phyloP scores from a whole-genome alignment of 2,797 vertebrate genomes.

The Knipowitschia caucasica region DNA sequence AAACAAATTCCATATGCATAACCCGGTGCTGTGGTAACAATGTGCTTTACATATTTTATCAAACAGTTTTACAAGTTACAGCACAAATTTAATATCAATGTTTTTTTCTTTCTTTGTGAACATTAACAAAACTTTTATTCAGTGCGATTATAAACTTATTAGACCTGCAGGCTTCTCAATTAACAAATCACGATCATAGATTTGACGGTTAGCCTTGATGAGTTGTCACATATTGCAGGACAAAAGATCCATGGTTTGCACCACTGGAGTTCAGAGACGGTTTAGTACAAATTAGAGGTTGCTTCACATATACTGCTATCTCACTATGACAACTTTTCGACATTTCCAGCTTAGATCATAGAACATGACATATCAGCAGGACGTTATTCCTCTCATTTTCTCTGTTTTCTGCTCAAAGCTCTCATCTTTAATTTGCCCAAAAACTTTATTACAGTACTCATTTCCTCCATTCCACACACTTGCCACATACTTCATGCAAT shows the following conservation, averaged over 20 bases:
- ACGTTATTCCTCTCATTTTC: conserved; percentile 27
- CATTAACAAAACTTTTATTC: too few relatives aligned
- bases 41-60: neutral
- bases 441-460: conserved; percentile 35
- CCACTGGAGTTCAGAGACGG: conserved; percentile 31
- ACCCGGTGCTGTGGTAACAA: neutral
- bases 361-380: conserved; percentile 44
- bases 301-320: conserved; percentile 35
- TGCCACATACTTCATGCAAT: conserved; percentile 35
- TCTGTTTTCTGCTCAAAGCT: conserved; percentile 25
- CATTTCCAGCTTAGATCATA: conserved; percentile 70
- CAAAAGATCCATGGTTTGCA: conserved; percentile 11
- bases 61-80: neutral
- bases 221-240: conserved; percentile 1
- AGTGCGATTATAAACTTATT: too few relatives aligned
- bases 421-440: conserved; percentile 41
- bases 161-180: too few relatives aligned
- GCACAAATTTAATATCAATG: too few relatives aligned
- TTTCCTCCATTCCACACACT: conserved; percentile 15
- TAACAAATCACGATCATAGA: too few relatives aligned
- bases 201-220: too few relatives aligned
- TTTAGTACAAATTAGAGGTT: conserved; percentile 34
- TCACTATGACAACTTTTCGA: conserved; percentile 75
- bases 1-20: too few relatives aligned
- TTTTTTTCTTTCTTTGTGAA: too few relatives aligned